phyloP scores from a whole-genome alignment of 2,113 vertebrate genomes.

The Prionailurus viverrinus region DNA sequence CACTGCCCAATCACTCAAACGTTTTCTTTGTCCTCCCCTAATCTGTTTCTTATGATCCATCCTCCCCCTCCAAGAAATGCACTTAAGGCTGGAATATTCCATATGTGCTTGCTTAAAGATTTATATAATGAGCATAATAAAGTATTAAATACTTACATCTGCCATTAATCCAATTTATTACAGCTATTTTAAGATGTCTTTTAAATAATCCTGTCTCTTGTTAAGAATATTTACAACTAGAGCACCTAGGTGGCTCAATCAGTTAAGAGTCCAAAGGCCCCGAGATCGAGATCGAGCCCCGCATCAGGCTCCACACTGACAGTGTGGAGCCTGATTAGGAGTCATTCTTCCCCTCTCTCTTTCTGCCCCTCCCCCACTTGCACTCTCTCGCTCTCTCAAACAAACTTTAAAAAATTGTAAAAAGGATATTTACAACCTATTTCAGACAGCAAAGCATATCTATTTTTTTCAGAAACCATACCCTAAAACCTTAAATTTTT shows the following conservation, averaged over 20 bases:
- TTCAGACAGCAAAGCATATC: not conserved
- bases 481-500: not conserved
- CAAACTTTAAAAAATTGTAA: no score
- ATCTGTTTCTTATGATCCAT: not conserved
- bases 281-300: no score
- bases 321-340: no score
- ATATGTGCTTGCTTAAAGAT: not conserved
- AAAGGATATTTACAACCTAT: conserved; percentile 41
- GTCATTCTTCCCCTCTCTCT: no score
- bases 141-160: conserved; percentile 44
- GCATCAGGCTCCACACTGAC: no score
- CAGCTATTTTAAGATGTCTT: conserved; percentile 30
- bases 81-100: not conserved
- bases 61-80: not conserved
- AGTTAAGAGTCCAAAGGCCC: no score
- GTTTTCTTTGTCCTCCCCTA: not conserved
- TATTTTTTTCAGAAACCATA: conserved; percentile 19
- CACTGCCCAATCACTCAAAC: not conserved
- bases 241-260: no score
- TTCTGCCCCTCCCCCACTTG: no score
- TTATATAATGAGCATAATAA: not conserved
- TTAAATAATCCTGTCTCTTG: conserved; percentile 41
- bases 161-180: not conserved
- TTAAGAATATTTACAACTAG: conserved; percentile 41
- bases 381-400: no score